Base-by-base conservation (phyloP, 30 jellyfish, hydroid and myxozoan genomes). In the Phacellophora camtschatica region DNA sequence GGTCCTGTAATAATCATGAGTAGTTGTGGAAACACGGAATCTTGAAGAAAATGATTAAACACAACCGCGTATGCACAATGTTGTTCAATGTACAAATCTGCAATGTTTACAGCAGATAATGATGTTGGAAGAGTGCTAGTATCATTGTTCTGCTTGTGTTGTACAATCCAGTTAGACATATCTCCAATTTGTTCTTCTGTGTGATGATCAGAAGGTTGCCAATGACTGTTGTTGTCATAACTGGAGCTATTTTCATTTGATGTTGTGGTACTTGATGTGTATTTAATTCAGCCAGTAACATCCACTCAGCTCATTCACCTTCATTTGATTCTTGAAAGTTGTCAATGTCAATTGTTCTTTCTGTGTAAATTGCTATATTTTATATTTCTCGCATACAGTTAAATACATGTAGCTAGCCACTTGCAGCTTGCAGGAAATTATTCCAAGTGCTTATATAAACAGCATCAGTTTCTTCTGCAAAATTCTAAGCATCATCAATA, bases 401-500 rank as follows among this genome's bases (percentile, higher is more conserved):
- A 4, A 33, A 24, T 27, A 82, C 89, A 51, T 15, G 10, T 23
- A 31, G 32, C 30, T 56, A 23, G 33, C 70, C 88, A 63, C 24
- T 13, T 30, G 39, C 83, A 29, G 89, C 18, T 23, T 72, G 66
- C 82, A 82, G 51, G 51, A 82, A 82, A 12, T 36, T 35, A n/a
- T n/a, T 51, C 95, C 95, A 82, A 9, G 35, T 24, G 19, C 23
- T 18, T 35, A 72, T 33, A 58, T 25, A 70, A 34, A 56, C 50
- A n/a, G 55, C 81, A 72, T 57, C 56, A 10, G 55, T 30, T 25
- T 82, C 95, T 13, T n/a, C 57, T 32, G 22, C 62, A 55, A 68
- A 33, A 70, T 82, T 50, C 95, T 88, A 82, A 41, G 82, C 88
- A 63, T 59, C 19, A n/a, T 31, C 18, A 25, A 82, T 37, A n/a